A percentile compares a stretch with the other conserved stretches of the same genome.
Evolutionary conservation across 2,888 invertebrate genomes (phyloP).

Genomic region (Thalpophila matura): DNA sequence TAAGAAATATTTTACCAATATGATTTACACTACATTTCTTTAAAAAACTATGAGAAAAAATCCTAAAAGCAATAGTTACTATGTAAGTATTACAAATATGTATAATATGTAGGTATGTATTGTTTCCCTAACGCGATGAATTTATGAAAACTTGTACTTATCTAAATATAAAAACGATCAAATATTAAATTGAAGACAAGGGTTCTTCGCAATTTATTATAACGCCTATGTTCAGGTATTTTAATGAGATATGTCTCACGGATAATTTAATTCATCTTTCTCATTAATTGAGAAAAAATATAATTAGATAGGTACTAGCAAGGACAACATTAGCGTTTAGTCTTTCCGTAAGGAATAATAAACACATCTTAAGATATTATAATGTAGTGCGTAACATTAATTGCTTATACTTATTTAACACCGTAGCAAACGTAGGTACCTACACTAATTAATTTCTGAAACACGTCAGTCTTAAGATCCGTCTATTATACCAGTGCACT

Average conservation of each 20-base stretch:
- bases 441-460: conserved; percentile 66
- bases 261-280: conserved; percentile 41
- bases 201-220: conserved; percentile 76
- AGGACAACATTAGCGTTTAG: conserved; percentile 56
- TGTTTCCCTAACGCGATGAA: conserved; percentile 50
- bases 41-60: conserved; percentile 50
- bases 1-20: conserved; percentile 15
- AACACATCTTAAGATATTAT: conserved; percentile 83
- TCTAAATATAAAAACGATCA: conserved; percentile 59
- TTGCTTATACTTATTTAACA: conserved; percentile 61
- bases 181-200: conserved; percentile 74
- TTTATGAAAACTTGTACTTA: conserved; percentile 52
- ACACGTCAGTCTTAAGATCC: conserved; percentile 85
- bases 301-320: conserved; percentile 33
- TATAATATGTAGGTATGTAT: too few relatives aligned
- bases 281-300: conserved; percentile 41
- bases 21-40: conserved; percentile 34
- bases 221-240: conserved; percentile 50
- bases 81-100: conserved; percentile 35
- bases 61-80: conserved; percentile 62
- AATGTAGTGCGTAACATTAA: conserved; percentile 54
- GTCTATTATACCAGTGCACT: conserved; percentile 80
- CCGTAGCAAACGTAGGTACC: conserved; percentile 67
- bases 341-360: conserved; percentile 76
- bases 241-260: conserved; percentile 61